Evolutionary conservation across 1,140 invertebrate species (phyloP).

Genomic region (Drosophila truncata): DNA sequence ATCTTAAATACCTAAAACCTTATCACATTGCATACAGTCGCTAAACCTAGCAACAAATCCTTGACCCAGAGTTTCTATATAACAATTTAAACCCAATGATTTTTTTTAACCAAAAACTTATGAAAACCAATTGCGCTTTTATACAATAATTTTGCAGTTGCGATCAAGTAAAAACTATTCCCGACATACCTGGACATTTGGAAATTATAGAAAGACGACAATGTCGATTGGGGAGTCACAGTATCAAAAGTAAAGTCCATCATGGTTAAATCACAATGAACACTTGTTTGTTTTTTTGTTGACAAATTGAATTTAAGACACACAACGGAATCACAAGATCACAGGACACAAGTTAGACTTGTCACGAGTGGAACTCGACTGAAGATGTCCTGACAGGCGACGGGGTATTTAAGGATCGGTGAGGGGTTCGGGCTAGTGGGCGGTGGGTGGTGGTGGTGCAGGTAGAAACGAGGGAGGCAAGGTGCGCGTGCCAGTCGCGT

Average conservation of each 20-base stretch:
- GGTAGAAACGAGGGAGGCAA: constrained; percentile 31
- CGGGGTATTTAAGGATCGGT: constrained; percentile 66
- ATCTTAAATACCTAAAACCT: constrained; percentile 6
- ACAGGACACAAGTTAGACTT: constrained; percentile 71
- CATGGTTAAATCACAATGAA: constrained; percentile 33
- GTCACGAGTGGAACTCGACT: constrained; percentile 77
- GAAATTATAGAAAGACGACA: constrained; percentile 73
- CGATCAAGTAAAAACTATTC: not conserved
- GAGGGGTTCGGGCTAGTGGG: constrained; percentile 22
- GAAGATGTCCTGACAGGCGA: constrained; percentile 17
- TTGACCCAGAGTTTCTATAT: constrained; percentile 1
- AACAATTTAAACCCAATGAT: not conserved
- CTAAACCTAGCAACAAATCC: not conserved
- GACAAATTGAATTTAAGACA: constrained; percentile 43
- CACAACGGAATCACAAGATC: constrained; percentile 52
- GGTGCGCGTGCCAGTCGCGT: constrained; percentile 75
- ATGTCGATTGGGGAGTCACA: constrained; percentile 64
- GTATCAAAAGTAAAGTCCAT: constrained; percentile 68
- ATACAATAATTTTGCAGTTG: constrained; percentile 28
- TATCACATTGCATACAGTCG: constrained; percentile 31
- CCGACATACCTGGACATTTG: constrained; percentile 71
- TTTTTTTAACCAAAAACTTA: constrained; percentile 13
- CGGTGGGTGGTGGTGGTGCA: constrained; percentile 13
- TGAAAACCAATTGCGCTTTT: constrained; percentile 38
- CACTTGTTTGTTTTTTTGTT: constrained; percentile 9